Evolutionary conservation across 2,797 vertebrate genomes (phyloP).

Genomic region (Anguilla obscura): DNA sequence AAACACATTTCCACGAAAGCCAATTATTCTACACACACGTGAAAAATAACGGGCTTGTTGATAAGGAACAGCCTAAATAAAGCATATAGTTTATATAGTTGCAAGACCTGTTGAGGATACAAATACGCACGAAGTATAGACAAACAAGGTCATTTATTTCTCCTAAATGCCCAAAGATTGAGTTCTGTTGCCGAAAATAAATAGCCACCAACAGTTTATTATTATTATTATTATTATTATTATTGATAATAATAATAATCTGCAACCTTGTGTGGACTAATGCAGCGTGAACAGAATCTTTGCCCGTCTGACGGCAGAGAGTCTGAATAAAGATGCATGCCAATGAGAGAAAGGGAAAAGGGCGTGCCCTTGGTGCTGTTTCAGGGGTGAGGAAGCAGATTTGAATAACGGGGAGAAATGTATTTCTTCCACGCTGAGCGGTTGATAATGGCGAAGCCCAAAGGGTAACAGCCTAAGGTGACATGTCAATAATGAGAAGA

Average conservation of each 20-base stretch:
- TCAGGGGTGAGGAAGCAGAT: constrained; percentile 29
- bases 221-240: neutral
- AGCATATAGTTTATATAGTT: neutral
- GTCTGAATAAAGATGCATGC: constrained; percentile 16
- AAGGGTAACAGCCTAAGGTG: constrained; percentile 31
- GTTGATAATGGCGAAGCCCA: constrained; percentile 39
- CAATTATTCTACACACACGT: neutral
- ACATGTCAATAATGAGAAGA: constrained; percentile 40
- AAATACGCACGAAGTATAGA: neutral
- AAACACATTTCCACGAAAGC: neutral
- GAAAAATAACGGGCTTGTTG: neutral
- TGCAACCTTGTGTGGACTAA: neutral
- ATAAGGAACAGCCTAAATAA: neutral
- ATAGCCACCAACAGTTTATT: neutral
- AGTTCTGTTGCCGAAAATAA: neutral
- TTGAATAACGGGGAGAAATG: constrained; percentile 34
- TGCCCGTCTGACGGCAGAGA: neutral
- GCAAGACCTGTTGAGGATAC: constrained; percentile 29
- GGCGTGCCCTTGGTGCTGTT: constrained; percentile 39
- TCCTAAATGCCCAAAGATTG: neutral
- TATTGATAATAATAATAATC: neutral
- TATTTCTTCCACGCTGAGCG: constrained; percentile 43
- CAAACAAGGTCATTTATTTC: neutral
- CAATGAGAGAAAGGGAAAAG: constrained; percentile 13
- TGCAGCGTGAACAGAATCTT: neutral